These are phyloP conservation scores for Butorides virescens DNA, from an alignment of 2,113 vertebrate species.

Conservation along the genomic window DNA sequence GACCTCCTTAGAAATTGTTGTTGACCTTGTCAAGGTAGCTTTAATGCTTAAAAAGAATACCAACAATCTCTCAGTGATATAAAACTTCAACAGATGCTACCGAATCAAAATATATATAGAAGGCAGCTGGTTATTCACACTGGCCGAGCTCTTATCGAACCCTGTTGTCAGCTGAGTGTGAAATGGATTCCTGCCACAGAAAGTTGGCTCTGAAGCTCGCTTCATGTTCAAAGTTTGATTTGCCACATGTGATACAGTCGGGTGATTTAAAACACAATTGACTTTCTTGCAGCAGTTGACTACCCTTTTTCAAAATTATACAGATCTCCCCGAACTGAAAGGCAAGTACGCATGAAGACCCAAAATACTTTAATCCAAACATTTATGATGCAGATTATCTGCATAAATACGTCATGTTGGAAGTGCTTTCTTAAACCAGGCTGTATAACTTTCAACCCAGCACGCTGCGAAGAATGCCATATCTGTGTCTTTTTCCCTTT, in stretches of 20 bases:
- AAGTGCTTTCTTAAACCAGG: background rate
- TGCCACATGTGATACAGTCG: conserved; percentile 25
- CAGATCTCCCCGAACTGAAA: conserved; percentile 1
- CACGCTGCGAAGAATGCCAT: background rate
- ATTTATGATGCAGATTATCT: background rate
- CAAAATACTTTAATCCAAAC: conserved; percentile 5
- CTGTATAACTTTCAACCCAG: background rate
- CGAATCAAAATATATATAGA: conserved; percentile 46
- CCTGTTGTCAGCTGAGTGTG: conserved; percentile 41
- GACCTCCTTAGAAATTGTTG: conserved; percentile 55
- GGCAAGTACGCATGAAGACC: background rate
- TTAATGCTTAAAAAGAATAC: conserved; percentile 40
- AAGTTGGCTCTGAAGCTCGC: background rate
- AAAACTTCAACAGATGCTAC: conserved; percentile 43
- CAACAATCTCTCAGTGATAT: conserved; percentile 31
- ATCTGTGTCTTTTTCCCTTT: background rate
- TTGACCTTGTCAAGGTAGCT: conserved; percentile 61
- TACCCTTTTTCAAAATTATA: background rate
- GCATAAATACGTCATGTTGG: conserved; percentile 3
- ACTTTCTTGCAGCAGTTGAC: conserved; percentile 30
- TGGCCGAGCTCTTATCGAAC: conserved; percentile 20
- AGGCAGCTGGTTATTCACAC: conserved; percentile 42
- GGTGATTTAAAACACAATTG: conserved; percentile 46
- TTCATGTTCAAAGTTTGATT: conserved; percentile 39
- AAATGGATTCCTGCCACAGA: conserved; percentile 58